Evolutionary conservation across 2,888 invertebrate genomes (phyloP).

Genomic region (Trichopria drosophilae): DNA sequence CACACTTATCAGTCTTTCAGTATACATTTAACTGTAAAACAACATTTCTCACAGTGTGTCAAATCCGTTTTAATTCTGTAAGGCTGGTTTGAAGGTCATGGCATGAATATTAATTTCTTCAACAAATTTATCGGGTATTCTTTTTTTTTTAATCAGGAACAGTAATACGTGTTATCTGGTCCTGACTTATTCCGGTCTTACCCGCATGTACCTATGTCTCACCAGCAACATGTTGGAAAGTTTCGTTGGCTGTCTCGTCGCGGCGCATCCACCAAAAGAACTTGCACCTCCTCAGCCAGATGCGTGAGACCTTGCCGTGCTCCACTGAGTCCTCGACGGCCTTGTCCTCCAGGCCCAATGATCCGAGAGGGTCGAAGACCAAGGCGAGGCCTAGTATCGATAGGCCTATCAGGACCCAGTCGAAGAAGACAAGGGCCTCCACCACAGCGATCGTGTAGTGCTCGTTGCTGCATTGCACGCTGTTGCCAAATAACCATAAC

Average conservation of each 20-base stretch:
- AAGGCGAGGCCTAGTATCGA: constrained; percentile 75
- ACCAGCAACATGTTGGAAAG: constrained; percentile 80
- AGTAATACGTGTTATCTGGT: no score
- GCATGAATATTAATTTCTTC: no score
- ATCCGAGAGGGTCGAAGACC: constrained; percentile 81
- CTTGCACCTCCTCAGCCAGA: constrained; percentile 76
- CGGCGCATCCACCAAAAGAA: constrained; percentile 72
- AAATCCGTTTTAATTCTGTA: no score
- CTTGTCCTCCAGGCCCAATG: constrained; percentile 44
- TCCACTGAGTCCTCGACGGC: constrained; percentile 64
- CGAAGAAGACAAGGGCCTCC: constrained; percentile 77
- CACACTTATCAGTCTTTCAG: no score
- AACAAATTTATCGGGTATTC: no score
- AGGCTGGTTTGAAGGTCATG: no score
- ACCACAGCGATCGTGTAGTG: constrained; percentile 73
- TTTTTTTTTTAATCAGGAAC: no score
- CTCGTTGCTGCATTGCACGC: constrained; percentile 69
- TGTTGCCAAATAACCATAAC: constrained; percentile 77
- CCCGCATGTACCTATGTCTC: constrained; percentile 56
- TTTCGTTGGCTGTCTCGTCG: constrained; percentile 77
- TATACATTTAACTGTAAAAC: no score
- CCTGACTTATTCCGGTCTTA: no score
- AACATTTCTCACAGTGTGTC: no score
- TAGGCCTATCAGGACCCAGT: constrained; percentile 77
- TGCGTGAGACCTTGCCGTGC: constrained; percentile 70